These are phyloP conservation scores for Caenorhabditis sinica DNA, from an alignment of 2,888 invertebrate species.

Conservation along the genomic window DNA sequence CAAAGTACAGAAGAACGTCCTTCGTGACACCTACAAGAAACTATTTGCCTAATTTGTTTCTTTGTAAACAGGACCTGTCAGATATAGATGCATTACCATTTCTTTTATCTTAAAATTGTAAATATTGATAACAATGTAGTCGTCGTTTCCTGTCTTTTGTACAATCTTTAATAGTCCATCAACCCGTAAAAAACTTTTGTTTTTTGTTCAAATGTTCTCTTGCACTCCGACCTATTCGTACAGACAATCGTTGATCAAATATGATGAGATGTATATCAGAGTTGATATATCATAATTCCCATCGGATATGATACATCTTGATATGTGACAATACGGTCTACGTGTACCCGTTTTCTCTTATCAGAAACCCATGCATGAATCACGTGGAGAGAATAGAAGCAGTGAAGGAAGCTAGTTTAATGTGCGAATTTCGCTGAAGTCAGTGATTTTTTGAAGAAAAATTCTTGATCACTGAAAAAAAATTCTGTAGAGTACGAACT, in stretches of 20 bases:
- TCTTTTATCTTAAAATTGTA: slow-evolving; percentile 31
- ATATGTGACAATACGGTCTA: slow-evolving; percentile 7
- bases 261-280: slow-evolving; percentile 23
- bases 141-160: slow-evolving; percentile 1
- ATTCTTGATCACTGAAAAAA: background rate
- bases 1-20: slow-evolving; percentile 88
- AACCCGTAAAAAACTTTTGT: slow-evolving; percentile 6
- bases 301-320: slow-evolving; percentile 32
- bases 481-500: no score
- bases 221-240: slow-evolving; percentile 8
- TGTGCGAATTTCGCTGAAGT: background rate
- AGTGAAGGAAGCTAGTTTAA: slow-evolving; percentile 6
- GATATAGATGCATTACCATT: slow-evolving; percentile 21
- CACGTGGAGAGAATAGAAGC: slow-evolving; percentile 15
- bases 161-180: background rate
- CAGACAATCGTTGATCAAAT: slow-evolving; percentile 18
- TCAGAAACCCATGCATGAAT: background rate
- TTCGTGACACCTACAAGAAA: slow-evolving; percentile 79
- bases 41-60: slow-evolving; percentile 60
- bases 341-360: slow-evolving; percentile 24
- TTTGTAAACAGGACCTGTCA: slow-evolving; percentile 10
- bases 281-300: slow-evolving; percentile 24
- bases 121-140: slow-evolving; percentile 32
- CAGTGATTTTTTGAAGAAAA: slow-evolving; percentile 2
- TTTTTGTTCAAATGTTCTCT: background rate